A percentile compares a stretch with the other conserved stretches of the same genome.
Conservation (phyloP, 2,888 invertebrate genomes). For the Eupsilia transversa region DNA sequence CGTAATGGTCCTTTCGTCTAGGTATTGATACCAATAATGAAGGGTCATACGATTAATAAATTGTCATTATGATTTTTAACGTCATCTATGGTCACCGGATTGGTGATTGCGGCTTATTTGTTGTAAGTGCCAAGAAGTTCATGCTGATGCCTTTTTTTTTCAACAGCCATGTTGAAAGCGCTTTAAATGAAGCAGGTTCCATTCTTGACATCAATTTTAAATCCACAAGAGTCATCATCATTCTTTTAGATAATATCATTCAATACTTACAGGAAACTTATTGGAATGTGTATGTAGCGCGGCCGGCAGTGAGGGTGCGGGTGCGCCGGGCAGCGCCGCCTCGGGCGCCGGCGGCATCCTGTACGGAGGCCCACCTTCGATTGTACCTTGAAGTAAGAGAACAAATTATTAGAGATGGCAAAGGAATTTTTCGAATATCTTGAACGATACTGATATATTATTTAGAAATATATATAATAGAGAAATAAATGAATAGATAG, state of each 20-base stretch:
- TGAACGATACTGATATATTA: no score
- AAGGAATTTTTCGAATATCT: neutral
- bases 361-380: constrained; percentile 89
- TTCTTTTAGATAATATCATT: neutral
- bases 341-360: constrained; percentile 93
- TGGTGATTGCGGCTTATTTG: neutral
- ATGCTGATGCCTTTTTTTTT: neutral
- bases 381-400: constrained; percentile 74
- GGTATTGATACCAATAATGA: no score
- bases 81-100: neutral
- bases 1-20: neutral
- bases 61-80: neutral
- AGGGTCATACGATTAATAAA: neutral
- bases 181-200: neutral
- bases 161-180: neutral
- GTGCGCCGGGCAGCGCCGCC: constrained; percentile 90
- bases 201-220: neutral
- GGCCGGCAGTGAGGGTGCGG: constrained; percentile 84
- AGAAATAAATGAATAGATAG: no score
- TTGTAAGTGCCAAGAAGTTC: neutral
- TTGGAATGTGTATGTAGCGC: constrained; percentile 94
- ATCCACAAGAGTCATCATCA: neutral
- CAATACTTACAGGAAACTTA: constrained; percentile 93
- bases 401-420: constrained; percentile 1
- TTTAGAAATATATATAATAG: no score